A percentile compares a stretch with the other conserved stretches of the same genome.
These are phyloP conservation scores for Microchirus variegatus DNA, from an alignment of 2,797 vertebrate genomes.

Conservation along the genomic window DNA sequence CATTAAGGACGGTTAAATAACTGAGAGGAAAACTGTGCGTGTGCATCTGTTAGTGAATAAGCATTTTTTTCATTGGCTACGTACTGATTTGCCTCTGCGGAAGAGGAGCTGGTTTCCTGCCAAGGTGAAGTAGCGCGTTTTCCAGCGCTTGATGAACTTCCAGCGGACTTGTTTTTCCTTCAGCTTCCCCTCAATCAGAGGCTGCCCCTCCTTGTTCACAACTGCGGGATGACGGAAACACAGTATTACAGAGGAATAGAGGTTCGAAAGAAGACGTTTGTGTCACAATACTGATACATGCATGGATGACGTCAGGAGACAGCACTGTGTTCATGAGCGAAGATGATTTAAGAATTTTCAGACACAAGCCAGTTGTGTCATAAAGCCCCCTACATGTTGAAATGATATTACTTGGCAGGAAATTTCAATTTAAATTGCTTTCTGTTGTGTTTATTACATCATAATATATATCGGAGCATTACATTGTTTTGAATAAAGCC, in stretches of 20 bases:
- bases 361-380: too few species aligned
- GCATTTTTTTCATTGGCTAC: slow-evolving; percentile 53
- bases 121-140: slow-evolving; percentile 95
- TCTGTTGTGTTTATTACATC: too few species aligned
- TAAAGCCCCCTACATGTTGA: too few species aligned
- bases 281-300: too few species aligned
- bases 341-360: too few species aligned
- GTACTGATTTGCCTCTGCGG: slow-evolving; percentile 92
- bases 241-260: background rate
- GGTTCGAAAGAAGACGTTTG: too few species aligned
- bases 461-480: too few species aligned
- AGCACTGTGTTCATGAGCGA: too few species aligned
- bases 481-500: too few species aligned
- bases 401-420: too few species aligned
- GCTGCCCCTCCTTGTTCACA: slow-evolving; percentile 92
- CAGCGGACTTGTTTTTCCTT: slow-evolving; percentile 98
- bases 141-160: slow-evolving; percentile 98
- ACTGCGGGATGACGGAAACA: slow-evolving; percentile 69
- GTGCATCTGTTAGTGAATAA: background rate
- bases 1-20: slow-evolving; percentile 20
- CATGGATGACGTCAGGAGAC: too few species aligned
- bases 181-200: slow-evolving; percentile 94
- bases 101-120: slow-evolving; percentile 97
- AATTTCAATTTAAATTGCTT: too few species aligned
- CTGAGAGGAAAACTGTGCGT: background rate